A percentile compares a stretch with the other conserved stretches of the same genome.
These are phyloP conservation scores for Tetrapedia diversipes DNA, from an alignment of 2,888 invertebrate genomes.

Conservation along the genomic window DNA sequence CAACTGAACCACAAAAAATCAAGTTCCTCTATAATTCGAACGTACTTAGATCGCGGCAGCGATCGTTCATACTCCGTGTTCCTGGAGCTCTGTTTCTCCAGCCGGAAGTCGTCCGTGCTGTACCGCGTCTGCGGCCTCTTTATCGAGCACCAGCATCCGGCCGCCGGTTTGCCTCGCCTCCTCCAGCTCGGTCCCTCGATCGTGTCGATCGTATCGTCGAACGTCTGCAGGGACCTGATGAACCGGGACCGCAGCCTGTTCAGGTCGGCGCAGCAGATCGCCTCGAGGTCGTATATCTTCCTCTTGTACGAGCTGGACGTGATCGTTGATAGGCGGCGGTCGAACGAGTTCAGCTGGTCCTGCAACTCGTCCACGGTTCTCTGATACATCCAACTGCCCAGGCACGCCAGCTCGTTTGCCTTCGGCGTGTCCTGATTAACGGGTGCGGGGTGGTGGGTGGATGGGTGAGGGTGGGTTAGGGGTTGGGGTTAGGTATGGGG, in stretches of 20 bases:
- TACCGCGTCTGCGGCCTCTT: slow-evolving; percentile 11
- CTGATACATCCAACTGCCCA: slow-evolving; percentile 53
- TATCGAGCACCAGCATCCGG: not conserved
- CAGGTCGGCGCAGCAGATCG: slow-evolving; percentile 65
- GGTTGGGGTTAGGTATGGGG: too few species aligned
- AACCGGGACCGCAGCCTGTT: slow-evolving; percentile 69
- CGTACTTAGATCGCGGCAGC: slow-evolving; percentile 56
- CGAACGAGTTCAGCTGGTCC: slow-evolving; percentile 53
- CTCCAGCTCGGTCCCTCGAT: slow-evolving; percentile 37
- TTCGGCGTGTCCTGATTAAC: slow-evolving; percentile 41
- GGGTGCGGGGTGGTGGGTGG: too few species aligned
- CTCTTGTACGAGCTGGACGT: slow-evolving; percentile 63
- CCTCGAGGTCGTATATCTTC: slow-evolving; percentile 70
- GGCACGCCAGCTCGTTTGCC: slow-evolving; percentile 21
- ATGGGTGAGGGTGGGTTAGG: too few species aligned
- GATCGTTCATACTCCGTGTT: slow-evolving; percentile 30
- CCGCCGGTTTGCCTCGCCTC: slow-evolving; percentile 26
- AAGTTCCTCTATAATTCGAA: too few species aligned
- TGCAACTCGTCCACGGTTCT: slow-evolving; percentile 43
- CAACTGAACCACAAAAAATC: too few species aligned
- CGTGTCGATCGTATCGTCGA: slow-evolving; percentile 59
- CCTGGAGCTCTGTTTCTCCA: slow-evolving; percentile 18
- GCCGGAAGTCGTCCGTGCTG: slow-evolving; percentile 24
- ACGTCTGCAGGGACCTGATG: slow-evolving; percentile 62
- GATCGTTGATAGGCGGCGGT: slow-evolving; percentile 34